These are phyloP conservation scores for Bradypus variegatus DNA, from an alignment of 2,797 vertebrate genomes.

Conservation along the genomic window DNA sequence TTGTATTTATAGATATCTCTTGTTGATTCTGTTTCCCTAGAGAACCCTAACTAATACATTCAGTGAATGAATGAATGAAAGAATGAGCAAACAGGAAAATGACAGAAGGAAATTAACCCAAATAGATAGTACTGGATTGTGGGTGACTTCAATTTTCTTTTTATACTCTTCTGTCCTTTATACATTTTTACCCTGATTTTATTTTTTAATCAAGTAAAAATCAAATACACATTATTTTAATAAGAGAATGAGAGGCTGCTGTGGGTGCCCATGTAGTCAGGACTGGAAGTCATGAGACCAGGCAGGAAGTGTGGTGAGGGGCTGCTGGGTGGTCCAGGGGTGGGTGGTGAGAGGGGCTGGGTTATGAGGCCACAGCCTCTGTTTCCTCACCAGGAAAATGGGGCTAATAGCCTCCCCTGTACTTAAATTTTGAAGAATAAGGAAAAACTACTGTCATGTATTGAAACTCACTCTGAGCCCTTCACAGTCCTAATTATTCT, in stretches of 20 bases:
- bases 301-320: neutral
- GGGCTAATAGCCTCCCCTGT: no score
- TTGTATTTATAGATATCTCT: no score
- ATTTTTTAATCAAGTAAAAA: slow-evolving; percentile 1
- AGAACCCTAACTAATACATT: no score
- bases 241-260: neutral
- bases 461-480: neutral
- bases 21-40: no score
- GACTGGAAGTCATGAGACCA: neutral
- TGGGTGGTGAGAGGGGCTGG: neutral
- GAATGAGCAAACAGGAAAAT: neutral
- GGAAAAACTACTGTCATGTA: neutral
- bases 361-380: neutral
- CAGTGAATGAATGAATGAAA: neutral
- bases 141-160: neutral
- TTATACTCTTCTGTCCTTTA: neutral
- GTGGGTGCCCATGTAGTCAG: neutral
- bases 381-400: neutral
- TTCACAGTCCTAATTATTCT: neutral
- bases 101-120: neutral
- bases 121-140: neutral
- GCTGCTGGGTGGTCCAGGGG: neutral
- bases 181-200: neutral
- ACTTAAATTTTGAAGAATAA: neutral
- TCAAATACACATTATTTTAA: neutral